Base-by-base conservation (phyloP, 2,797 vertebrate genomes). In the Melanotaenia parkinsoni region DNA sequence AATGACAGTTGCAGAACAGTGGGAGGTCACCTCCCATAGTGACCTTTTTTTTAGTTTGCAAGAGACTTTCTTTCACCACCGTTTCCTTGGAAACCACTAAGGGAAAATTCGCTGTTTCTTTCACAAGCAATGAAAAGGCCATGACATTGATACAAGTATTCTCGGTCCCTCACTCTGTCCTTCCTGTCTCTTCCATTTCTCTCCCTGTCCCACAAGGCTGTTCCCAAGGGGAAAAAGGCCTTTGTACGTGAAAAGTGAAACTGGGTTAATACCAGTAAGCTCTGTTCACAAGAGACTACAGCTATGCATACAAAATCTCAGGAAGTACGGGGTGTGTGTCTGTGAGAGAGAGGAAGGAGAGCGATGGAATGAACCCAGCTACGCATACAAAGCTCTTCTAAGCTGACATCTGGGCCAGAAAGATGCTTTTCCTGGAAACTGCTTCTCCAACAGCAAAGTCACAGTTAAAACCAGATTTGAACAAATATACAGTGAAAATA, bases 201-300 rank as follows among this genome's bases (percentile, higher is more conserved):
- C 83, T 76, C 56, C 76, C 67, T 58, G 73, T 88, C 84, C 84
- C 77, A 84, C 74, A 67, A 76, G 83, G 72, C 79, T 45, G 72
- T 67, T 88, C 88, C 85, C 85, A 77, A 58, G 85, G 86, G 89
- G 45, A 38, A 90, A 90, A 89, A 74, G 79, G 86, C 88, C 86
- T 88, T 79, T 54, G 67, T 87, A 89, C 80, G 59, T 88, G 82
- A 86, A 92, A 86, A 92, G 84, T 88, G 83, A 92, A 93, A 93
- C 88, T 94, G 91, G 93, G 92, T 93, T 94, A 93, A 94, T 93
- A 93, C 93, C 91, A 93, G 91, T 93, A 94, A 93, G 91, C 92
- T 88, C 85, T 90, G 91, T 88, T 91, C 90, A 86, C 85, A 86
- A 84, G 91, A 89, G 91, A 92, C 87, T 79, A 86, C 83, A 87